Conservation (phyloP, 1,140 invertebrate species). For the Cotesia glomerata region DNA sequence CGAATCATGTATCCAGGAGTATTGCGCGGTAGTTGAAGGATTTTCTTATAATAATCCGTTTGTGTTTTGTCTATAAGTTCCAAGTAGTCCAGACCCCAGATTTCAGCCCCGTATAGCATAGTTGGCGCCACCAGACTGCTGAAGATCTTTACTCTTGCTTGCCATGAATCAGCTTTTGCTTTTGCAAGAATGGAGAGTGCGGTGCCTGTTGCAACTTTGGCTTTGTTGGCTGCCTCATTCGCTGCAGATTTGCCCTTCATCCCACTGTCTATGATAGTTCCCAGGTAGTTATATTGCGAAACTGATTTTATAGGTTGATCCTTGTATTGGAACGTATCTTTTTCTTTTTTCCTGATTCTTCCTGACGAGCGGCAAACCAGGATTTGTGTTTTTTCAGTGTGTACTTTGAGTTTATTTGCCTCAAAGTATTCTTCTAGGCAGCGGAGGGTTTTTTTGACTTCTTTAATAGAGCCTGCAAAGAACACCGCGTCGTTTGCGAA, state of each 20-base stretch:
- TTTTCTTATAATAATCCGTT: too few relatives aligned
- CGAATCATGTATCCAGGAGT: too few relatives aligned
- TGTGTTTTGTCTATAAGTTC: too few relatives aligned
- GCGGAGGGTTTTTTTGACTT: background rate
- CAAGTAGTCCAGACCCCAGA: too few relatives aligned
- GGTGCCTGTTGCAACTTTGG: background rate
- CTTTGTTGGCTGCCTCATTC: background rate
- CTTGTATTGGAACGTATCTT: background rate
- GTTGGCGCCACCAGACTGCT: background rate
- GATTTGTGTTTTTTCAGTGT: slow-evolving; percentile 39
- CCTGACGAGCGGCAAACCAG: slow-evolving; percentile 1
- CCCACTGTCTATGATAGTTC: slow-evolving; percentile 1
- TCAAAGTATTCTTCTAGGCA: slow-evolving; percentile 30
- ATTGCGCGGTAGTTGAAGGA: too few relatives aligned
- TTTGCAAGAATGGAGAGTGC: background rate
- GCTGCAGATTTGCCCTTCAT: background rate
- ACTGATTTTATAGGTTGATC: slow-evolving; percentile 6
- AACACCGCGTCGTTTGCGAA: slow-evolving; percentile 34
- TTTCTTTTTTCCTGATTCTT: too few relatives aligned
- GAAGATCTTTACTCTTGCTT: slow-evolving; percentile 9
- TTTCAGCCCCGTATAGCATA: too few relatives aligned
- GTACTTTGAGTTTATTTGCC: slow-evolving; percentile 28
- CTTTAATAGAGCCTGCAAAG: background rate
- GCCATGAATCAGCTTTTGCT: slow-evolving; percentile 3
- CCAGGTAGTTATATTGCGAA: slow-evolving; percentile 16